phyloP scores from a whole-genome alignment of 1,140 invertebrate species.

The Cyclina sinensis region DNA sequence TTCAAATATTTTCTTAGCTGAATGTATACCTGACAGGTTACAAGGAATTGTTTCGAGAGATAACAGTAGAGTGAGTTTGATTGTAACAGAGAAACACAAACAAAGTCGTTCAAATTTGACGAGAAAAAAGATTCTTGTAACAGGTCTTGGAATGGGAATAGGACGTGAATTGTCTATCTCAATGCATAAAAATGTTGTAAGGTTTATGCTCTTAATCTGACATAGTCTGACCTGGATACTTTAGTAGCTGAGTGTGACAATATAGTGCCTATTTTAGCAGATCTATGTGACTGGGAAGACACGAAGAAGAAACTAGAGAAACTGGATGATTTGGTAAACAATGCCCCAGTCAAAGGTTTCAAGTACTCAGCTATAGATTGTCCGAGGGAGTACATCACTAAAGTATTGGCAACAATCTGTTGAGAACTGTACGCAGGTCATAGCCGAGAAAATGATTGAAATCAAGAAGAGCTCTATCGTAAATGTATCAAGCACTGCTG shows the following conservation, averaged over 20 bases:
- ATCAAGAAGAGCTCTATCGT: constrained; percentile 92
- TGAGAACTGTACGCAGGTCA: constrained; percentile 91
- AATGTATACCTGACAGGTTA: no score
- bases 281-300: constrained; percentile 92
- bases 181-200: constrained; percentile 15
- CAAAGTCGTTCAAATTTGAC: constrained; percentile 22
- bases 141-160: constrained; percentile 57
- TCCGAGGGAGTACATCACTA: constrained; percentile 90
- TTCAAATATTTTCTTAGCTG: no score
- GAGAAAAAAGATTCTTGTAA: constrained; percentile 53
- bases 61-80: no score
- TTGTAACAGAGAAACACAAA: no score
- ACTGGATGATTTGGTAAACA: constrained; percentile 93
- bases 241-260: constrained; percentile 86
- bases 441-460: constrained; percentile 91
- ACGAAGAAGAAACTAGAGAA: constrained; percentile 89
- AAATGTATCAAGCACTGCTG: constrained; percentile 93
- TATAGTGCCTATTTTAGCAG: constrained; percentile 89
- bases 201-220: constrained; percentile 59
- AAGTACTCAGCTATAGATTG: constrained; percentile 90
- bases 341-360: constrained; percentile 90
- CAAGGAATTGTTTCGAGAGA: no score
- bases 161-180: constrained; percentile 38
- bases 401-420: constrained; percentile 92
- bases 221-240: background rate